Evolutionary conservation across 2,113 vertebrate genomes (phyloP), one percentile per base, ranked within the genome.

Genomic region (Erinaceus europaeus): DNA sequence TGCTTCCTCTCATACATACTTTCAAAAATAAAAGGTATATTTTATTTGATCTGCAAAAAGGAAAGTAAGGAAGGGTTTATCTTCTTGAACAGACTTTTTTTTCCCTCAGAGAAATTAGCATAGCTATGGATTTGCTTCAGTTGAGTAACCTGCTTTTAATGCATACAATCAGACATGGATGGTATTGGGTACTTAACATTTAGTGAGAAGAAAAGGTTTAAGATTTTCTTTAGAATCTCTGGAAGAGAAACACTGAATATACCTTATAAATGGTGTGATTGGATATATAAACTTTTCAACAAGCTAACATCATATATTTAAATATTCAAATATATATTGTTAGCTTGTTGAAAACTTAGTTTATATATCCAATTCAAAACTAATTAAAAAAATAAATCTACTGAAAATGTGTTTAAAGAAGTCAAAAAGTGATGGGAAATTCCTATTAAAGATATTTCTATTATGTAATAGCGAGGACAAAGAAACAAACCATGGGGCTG

Each of bases 31-130:
- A 95, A 96, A 90, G 5, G 1, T 91, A 61, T 93, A 53, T 52
- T 96, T 74, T 38, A 68, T 97, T 97, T 96, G 92, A 96, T 95
- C 85, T 91, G 64, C n/a, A 78, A 83, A 93, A 92, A 69, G 21
- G 80, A 93, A 95, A 69, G 0, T 6, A 64, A 1, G 50, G 79
- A 93, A 90, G 48, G 2, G 1, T 95, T 97, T 94, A 92, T 94
- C 73, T 92, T 36, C 18, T 92, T 94, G 73, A 90, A 29, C 87
- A 86, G 23, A 82, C 55, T 71, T 95, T 96, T 91, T 53, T 44
- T 91, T 80, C 29, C 13, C 72, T 46, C 3, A 12, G 29, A 94
- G 42, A 94, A 95, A 93, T 94, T 95, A 94, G 72, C n/a, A 44
- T 64, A 94, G 34, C 53, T 87, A 6, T 91, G 83, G 50, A 77